Evolutionary conservation across 2,888 invertebrate genomes (phyloP), one percentile per base, ranked within the genome.

Genomic region (Brachyptera putata): DNA sequence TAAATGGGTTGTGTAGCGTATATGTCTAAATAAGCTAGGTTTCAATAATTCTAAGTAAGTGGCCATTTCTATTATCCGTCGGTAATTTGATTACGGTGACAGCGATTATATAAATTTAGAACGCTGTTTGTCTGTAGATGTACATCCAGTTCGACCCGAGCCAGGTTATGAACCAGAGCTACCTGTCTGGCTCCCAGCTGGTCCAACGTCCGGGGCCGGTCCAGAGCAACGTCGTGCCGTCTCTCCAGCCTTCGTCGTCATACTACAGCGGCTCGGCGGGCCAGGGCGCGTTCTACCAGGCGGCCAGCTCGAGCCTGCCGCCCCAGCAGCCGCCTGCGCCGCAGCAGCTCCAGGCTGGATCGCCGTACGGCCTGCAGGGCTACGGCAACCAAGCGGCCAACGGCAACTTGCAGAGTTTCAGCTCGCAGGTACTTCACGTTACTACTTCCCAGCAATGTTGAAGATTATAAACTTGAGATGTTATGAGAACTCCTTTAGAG

Each of bases 161-260:
- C 64, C 80, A 79, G 71, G 75, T 74, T 48, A 74, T 80, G 60
- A 79, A 74, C 49, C 75, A 77, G 43, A 75, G 77, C 68, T 86
- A 84, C 73, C 75, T 86, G 70, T 77, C 82, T 50, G 81, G 80
- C 63, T 83, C 84, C 1, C 84, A 82, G 61, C 77, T 85, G 64
- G 80, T 85, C 58, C 83, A 83, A 65, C 78, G 84, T 69, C 81
- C 79, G 25, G 79, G 78, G 43, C 79, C 80, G 73, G 72, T 67
- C 72, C 76, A 56, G 73, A 76, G 13, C 71, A 78, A 72, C 68
- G 78, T 74, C 16, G 76, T 78, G 36, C 77, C 77, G 14, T 71
- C 75, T 24, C 72, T 78, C 53, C 79, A 78, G 67, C 75, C 78
- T 0, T 77, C 79, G 0, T 77, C 79, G 1, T 78, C 79, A 1